Base-by-base conservation (phyloP, 2,113 vertebrate species). In the Mobula birostris region DNA sequence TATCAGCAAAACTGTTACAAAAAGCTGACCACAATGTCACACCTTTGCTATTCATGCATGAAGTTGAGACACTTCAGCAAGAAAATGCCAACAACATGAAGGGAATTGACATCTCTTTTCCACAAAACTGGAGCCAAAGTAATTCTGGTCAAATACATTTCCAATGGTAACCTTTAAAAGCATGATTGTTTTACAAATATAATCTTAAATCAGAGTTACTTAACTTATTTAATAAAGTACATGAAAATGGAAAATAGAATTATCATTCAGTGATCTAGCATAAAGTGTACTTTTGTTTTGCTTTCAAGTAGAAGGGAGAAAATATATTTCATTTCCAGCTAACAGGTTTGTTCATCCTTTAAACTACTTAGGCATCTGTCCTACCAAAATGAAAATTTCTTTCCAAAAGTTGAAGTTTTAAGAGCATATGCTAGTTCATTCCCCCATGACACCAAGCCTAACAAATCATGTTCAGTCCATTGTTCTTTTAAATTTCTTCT, bases 401-500 rank as follows among this genome's bases (percentile, higher is more conserved):
- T 72, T 72, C 66, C 68, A 48, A 24, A 66, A 72, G 68, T 29
- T 92, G 90, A 40, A 92, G 36, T 92, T 92, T 72, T 92, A 24
- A 66, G 72, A 92, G 90, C 90, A 92, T 92, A 40, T 92, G 90
- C 2, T 92, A 1, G 66, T 72, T 36, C 19, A 72, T 92, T 70
- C 66, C 63, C 90, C 17, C 68, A 27, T 92, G 32, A 92, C 63
- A n/a, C 15, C 27, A 91, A 91, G 87, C 87, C 61, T 19, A 72
- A 72, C 90, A 92, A 92, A 92, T 92, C 66, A 92, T 68, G 63
- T 72, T 92, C 32, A 72, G 90, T 48, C 68, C 68, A 92, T 70
- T 32, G 9, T 92, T 92, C 19, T 21, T 72, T 92, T 56, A 74
- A 24, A 93, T 29, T 93, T 72, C 91, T 74, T 93, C 40, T 21